Evolutionary conservation across 2,113 vertebrate species (phyloP).

Genomic region (Antidorcas marsupialis): DNA sequence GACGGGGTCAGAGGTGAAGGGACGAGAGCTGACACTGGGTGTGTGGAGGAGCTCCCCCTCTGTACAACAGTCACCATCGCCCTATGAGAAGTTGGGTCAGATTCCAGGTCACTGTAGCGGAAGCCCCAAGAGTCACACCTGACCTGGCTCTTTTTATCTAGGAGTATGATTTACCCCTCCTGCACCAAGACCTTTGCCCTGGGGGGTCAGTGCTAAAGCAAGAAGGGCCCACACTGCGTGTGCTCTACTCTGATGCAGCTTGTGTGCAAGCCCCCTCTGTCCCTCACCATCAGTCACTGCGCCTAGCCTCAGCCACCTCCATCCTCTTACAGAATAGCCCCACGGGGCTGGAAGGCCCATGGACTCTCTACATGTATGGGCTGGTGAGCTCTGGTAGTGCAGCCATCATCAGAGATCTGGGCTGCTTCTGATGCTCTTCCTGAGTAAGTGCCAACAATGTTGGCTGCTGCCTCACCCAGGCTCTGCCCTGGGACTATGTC

Average conservation of each 20-base stretch:
- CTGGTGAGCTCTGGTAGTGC: background rate
- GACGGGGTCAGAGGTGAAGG: background rate
- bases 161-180: background rate
- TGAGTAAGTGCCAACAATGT: background rate
- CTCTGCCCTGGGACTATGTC: background rate
- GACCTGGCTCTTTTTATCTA: background rate
- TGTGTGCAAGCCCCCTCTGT: background rate
- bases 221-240: accelerated
- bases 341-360: background rate
- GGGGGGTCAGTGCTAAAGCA: background rate
- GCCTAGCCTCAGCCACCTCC: background rate
- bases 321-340: background rate
- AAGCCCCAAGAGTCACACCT: background rate
- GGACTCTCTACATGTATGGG: background rate
- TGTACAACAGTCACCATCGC: background rate
- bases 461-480: background rate
- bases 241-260: background rate
- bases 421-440: background rate
- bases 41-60: background rate
- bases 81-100: background rate
- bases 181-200: background rate
- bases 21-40: background rate
- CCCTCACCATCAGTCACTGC: background rate
- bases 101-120: background rate
- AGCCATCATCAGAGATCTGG: background rate